A percentile compares a stretch with the other conserved stretches of the same genome.
Conservation (phyloP, 2,113 vertebrate genomes). For the Thunnus thynnus region DNA sequence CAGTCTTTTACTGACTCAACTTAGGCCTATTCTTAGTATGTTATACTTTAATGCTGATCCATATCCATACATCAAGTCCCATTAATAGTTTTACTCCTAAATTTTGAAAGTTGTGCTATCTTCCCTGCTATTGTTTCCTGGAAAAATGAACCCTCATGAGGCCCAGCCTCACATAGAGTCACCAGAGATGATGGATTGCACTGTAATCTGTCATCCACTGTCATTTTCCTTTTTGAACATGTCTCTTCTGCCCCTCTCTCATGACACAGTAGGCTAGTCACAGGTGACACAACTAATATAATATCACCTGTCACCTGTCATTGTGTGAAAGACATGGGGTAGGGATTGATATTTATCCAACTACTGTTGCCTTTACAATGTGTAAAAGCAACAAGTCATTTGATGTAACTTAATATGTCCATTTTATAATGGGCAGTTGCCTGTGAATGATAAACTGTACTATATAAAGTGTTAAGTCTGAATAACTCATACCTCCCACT, state of each 20-base stretch:
- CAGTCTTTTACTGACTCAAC: no score
- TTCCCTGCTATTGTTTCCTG: conserved; percentile 38
- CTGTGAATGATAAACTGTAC: neutral
- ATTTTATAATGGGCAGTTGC: neutral
- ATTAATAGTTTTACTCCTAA: neutral
- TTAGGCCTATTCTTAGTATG: neutral
- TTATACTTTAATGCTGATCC: neutral
- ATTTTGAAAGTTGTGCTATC: conserved; percentile 1
- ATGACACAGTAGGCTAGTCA: conserved; percentile 37
- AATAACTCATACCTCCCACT: neutral
- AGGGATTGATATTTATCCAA: conserved; percentile 35
- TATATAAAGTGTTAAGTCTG: conserved; percentile 24
- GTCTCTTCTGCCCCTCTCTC: conserved; percentile 28
- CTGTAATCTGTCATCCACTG: conserved; percentile 62
- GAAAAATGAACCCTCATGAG: conserved; percentile 36
- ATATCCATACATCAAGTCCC: neutral
- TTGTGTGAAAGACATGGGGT: conserved; percentile 10
- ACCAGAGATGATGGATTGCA: conserved; percentile 60
- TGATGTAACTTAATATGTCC: conserved; percentile 8
- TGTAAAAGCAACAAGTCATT: conserved; percentile 8
- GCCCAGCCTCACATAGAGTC: conserved; percentile 33
- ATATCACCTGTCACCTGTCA: conserved; percentile 31
- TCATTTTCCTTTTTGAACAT: conserved; percentile 50
- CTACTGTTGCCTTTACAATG: conserved; percentile 18
- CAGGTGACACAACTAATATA: conserved; percentile 43